Evolutionary conservation across 2,888 invertebrate genomes (phyloP).

Genomic region (Chrysotoxum bicinctum): DNA sequence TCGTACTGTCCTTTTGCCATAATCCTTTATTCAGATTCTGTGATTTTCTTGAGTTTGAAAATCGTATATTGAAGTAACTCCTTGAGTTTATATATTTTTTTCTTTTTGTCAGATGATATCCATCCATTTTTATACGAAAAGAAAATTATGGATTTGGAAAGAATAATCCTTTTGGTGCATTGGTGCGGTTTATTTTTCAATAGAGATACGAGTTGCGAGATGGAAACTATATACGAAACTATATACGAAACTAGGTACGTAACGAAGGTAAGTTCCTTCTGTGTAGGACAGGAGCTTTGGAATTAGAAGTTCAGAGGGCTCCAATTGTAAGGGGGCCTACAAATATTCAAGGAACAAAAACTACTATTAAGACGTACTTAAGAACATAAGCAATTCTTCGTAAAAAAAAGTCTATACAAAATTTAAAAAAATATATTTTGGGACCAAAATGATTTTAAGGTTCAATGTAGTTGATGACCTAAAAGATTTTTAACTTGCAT

Average conservation of each 20-base stretch:
- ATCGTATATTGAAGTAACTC: slow-evolving; percentile 25
- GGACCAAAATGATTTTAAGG: too few species aligned
- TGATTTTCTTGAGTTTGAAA: slow-evolving; percentile 51
- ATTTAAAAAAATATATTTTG: too few species aligned
- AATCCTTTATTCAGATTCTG: slow-evolving; percentile 68
- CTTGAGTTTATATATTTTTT: neutral
- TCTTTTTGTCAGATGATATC: slow-evolving; percentile 38
- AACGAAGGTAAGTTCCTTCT: neutral
- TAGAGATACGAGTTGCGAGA: slow-evolving; percentile 19
- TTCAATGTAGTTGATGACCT: too few species aligned
- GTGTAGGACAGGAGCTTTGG: neutral
- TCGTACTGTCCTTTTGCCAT: slow-evolving; percentile 52
- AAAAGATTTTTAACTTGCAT: too few species aligned
- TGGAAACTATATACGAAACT: too few species aligned
- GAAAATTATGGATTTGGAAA: slow-evolving; percentile 69
- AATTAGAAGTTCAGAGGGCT: neutral
- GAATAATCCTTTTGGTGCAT: slow-evolving; percentile 64
- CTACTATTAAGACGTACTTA: neutral
- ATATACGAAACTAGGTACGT: neutral
- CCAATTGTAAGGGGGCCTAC: neutral
- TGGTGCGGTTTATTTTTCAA: slow-evolving; percentile 59
- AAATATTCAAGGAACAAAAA: neutral
- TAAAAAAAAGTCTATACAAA: too few species aligned
- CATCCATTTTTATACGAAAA: slow-evolving; percentile 59
- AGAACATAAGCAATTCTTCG: too few species aligned